Evolutionary conservation across 1,140 invertebrate genomes (phyloP).

Genomic region (Bradysia coprophila): DNA sequence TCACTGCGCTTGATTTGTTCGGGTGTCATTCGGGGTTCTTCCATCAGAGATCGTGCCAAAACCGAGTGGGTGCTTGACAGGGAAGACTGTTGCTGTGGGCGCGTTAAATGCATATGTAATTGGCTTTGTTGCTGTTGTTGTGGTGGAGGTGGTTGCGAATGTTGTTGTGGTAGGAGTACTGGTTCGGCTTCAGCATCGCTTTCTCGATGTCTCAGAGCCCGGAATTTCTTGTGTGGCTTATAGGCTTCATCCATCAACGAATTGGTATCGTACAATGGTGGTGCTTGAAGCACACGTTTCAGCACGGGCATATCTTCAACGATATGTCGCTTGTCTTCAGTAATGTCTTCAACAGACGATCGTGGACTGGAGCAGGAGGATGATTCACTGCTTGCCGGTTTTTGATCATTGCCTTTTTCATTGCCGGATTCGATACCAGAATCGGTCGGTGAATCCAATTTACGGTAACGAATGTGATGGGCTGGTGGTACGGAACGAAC

Average conservation of each 20-base stretch:
- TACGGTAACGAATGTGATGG: constrained; percentile 43
- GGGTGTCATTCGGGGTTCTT: constrained; percentile 69
- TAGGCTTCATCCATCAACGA: constrained; percentile 87
- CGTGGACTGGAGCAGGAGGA: constrained; percentile 73
- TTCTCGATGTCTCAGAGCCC: constrained; percentile 58
- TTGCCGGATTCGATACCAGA: constrained; percentile 87
- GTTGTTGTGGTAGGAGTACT: constrained; percentile 8
- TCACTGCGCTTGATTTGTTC: constrained; percentile 77
- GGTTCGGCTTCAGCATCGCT: constrained; percentile 43
- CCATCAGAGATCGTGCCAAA: constrained; percentile 70
- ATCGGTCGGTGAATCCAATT: constrained; percentile 76
- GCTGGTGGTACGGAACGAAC: constrained; percentile 25
- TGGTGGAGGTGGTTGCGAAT: constrained; percentile 11
- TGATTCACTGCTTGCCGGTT: constrained; percentile 44
- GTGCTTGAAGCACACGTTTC: constrained; percentile 78
- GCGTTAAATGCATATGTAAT: constrained; percentile 29
- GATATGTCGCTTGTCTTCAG: constrained; percentile 34
- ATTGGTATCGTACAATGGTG: constrained; percentile 73
- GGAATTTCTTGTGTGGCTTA: constrained; percentile 88
- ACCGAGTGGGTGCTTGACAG: constrained; percentile 73
- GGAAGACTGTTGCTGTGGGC: constrained; percentile 23
- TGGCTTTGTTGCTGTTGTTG: constrained; percentile 22
- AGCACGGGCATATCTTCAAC: constrained; percentile 86
- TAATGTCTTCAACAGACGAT: constrained; percentile 64
- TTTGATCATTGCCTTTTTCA: constrained; percentile 58